phyloP scores from a whole-genome alignment of 2,888 invertebrate species.

The Lobophora halterata region DNA sequence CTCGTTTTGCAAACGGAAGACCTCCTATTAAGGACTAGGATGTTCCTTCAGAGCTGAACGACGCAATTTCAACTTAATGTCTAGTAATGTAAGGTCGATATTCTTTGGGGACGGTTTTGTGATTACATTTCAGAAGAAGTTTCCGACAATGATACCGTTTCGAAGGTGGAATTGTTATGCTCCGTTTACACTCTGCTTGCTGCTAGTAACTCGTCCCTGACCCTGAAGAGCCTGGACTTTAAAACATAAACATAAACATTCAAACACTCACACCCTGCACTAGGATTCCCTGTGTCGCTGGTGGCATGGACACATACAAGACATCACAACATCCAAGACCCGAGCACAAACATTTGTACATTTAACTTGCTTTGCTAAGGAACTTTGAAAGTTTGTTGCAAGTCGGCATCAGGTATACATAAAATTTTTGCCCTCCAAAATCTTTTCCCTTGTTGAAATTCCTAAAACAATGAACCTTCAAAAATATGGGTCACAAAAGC shows the following conservation, averaged over 20 bases:
- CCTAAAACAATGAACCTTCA: no score
- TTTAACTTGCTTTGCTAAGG: no score
- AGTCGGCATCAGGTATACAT: no score
- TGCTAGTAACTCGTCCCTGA: not conserved
- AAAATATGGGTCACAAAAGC: no score
- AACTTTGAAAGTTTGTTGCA: no score
- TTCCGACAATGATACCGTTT: constrained; percentile 27
- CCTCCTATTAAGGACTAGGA: constrained; percentile 29
- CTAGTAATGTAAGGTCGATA: constrained; percentile 26
- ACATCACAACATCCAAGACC: no score
- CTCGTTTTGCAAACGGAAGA: constrained; percentile 33
- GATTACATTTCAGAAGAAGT: constrained; percentile 33
- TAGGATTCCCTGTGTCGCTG: no score
- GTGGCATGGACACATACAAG: no score
- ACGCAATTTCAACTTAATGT: constrained; percentile 29
- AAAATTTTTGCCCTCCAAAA: no score
- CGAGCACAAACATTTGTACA: no score
- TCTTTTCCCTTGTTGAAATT: no score
- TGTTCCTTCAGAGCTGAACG: constrained; percentile 24
- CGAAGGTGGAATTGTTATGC: constrained; percentile 23
- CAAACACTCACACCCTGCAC: no score
- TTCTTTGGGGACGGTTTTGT: constrained; percentile 24
- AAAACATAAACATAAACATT: not conserved
- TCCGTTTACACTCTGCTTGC: constrained; percentile 3
- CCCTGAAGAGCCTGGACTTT: not conserved